Evolutionary conservation across 2,113 vertebrate genomes (phyloP).

Genomic region (Calidris pugnax): DNA sequence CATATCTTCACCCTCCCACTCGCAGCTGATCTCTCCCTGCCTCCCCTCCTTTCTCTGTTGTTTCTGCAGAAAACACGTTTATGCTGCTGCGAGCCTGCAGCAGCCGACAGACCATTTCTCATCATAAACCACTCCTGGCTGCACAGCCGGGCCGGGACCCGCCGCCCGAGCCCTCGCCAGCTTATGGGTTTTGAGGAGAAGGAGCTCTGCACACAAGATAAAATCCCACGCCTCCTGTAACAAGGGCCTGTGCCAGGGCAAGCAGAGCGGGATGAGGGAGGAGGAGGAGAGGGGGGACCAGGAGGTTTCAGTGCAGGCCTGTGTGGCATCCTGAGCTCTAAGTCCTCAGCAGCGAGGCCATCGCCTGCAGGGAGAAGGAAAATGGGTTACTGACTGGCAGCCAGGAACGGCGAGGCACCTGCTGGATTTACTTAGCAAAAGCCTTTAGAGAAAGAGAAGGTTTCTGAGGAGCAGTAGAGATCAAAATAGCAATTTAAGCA

Average conservation of each 20-base stretch:
- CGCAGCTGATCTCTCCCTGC: neutral
- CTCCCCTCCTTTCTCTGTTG: neutral
- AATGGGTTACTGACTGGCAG: neutral
- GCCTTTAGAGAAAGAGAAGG: neutral
- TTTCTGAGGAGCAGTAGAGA: neutral
- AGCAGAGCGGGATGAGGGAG: neutral
- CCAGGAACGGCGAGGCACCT: neutral
- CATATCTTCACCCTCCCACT: slow-evolving; percentile 4
- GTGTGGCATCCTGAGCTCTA: fast-evolving
- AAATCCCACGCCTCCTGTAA: neutral
- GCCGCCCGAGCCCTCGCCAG: fast-evolving
- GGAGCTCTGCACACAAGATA: neutral
- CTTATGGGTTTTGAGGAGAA: neutral
- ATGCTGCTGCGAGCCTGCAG: neutral
- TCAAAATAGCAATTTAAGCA: neutral
- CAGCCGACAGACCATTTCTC: slow-evolving; percentile 36
- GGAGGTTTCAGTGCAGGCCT: neutral
- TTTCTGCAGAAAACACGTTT: slow-evolving; percentile 1
- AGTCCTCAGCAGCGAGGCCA: neutral
- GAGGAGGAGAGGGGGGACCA: neutral
- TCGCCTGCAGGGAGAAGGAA: fast-evolving
- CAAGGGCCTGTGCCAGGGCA: neutral
- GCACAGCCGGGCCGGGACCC: neutral
- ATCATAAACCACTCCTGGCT: slow-evolving; percentile 33
- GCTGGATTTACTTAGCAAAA: neutral